Conservation (phyloP, 2,888 invertebrate genomes). For the Apamea sordens region DNA sequence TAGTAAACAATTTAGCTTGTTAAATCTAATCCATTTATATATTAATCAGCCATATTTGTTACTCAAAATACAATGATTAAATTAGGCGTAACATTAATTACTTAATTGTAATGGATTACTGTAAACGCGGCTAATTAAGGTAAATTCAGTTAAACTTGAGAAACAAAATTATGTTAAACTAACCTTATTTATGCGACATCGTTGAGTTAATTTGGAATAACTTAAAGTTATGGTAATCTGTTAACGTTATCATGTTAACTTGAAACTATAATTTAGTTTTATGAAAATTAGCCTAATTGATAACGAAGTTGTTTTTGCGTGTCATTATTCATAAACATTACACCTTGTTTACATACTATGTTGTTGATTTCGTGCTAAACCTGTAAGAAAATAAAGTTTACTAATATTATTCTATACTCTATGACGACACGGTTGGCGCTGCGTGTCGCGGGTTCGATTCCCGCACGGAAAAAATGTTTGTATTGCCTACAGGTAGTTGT, state of each 20-base stretch:
- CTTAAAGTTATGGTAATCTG: conserved; percentile 57
- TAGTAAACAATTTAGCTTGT: not conserved
- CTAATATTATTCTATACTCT: not conserved
- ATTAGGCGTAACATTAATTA: conserved; percentile 52
- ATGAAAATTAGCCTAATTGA: conserved; percentile 31
- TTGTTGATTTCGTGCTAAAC: not conserved
- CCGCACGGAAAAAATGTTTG: too few relatives aligned
- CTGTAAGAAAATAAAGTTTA: not conserved
- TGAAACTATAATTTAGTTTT: conserved; percentile 51
- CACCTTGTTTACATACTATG: not conserved
- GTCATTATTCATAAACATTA: not conserved
- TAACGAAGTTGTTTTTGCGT: conserved; percentile 10
- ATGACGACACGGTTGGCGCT: too few relatives aligned
- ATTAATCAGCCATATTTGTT: conserved; percentile 42
- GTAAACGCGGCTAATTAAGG: conserved; percentile 53
- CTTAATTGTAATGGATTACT: conserved; percentile 59
- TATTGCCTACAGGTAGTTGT: too few relatives aligned
- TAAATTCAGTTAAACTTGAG: conserved; percentile 59
- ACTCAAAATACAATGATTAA: conserved; percentile 42
- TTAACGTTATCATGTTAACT: conserved; percentile 48
- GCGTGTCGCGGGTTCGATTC: too few relatives aligned
- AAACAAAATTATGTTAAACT: conserved; percentile 62
- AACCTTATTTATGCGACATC: conserved; percentile 57
- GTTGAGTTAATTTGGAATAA: conserved; percentile 55
- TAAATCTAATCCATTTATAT: conserved; percentile 19